Percentiles rank a stretch among this genome's conserved stretches.
Evolutionary conservation across 2,888 invertebrate genomes (phyloP).

Genomic region (Acanthoscelides obtectus): DNA sequence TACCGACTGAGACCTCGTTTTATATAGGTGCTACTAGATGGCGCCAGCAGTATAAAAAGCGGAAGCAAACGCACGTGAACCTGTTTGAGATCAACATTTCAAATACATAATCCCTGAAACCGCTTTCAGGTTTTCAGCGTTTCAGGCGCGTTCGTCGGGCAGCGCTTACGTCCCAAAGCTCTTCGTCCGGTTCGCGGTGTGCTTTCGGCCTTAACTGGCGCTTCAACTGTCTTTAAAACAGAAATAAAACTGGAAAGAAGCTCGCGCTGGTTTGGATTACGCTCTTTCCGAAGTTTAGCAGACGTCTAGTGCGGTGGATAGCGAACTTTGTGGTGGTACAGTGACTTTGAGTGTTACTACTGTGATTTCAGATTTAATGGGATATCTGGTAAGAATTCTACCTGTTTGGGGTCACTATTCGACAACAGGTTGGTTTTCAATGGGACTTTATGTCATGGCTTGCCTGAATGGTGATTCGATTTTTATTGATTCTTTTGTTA

Average conservation of each 20-base stretch:
- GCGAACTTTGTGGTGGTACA: neutral
- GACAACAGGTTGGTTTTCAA: neutral
- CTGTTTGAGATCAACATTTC: slow-evolving; percentile 31
- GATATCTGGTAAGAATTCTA: neutral
- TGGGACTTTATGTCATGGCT: neutral
- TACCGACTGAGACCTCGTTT: neutral
- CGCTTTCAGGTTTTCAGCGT: slow-evolving; percentile 18
- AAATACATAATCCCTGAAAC: slow-evolving; percentile 27
- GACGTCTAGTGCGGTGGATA: neutral
- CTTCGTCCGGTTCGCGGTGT: slow-evolving; percentile 19
- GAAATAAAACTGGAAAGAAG: neutral
- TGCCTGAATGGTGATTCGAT: neutral
- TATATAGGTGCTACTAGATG: slow-evolving; percentile 1
- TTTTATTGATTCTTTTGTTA: neutral
- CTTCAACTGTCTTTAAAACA: slow-evolving; percentile 20
- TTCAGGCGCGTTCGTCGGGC: slow-evolving; percentile 20
- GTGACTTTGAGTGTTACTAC: neutral
- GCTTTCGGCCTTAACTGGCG: slow-evolving; percentile 24
- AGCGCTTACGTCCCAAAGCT: neutral
- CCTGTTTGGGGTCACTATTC: neutral
- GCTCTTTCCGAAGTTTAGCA: neutral
- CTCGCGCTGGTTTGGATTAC: neutral
- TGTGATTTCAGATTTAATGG: neutral
- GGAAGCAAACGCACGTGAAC: slow-evolving; percentile 18
- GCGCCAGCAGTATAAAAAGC: neutral